Evolutionary conservation across 2,888 invertebrate genomes (phyloP).

Genomic region (Sminthurides aquaticus): DNA sequence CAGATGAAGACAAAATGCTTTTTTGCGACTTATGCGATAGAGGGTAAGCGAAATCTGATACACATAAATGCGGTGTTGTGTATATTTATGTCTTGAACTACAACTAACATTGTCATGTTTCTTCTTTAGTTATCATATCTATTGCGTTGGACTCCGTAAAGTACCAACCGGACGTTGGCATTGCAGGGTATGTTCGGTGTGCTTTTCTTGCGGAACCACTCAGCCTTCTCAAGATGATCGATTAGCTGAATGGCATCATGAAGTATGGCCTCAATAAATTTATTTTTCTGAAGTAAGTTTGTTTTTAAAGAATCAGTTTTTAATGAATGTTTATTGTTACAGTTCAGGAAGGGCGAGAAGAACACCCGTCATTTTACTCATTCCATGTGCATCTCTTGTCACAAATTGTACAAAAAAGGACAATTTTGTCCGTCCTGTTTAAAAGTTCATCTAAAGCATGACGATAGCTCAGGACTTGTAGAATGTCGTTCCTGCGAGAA

Average conservation of each 20-base stretch:
- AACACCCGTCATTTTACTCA: conserved; percentile 50
- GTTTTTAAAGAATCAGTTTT: too few relatives aligned
- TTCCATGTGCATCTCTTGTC: conserved; percentile 60
- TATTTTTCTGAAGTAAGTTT: neutral
- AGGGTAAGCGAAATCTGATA: conserved; percentile 51
- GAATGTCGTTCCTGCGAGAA: conserved; percentile 52
- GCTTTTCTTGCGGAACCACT: conserved; percentile 51
- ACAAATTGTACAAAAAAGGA: conserved; percentile 63
- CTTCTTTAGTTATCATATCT: conserved; percentile 65
- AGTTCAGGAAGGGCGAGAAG: conserved; percentile 51
- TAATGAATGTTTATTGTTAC: too few relatives aligned
- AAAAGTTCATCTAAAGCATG: conserved; percentile 53
- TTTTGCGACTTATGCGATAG: conserved; percentile 91
- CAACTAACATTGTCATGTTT: conserved; percentile 4
- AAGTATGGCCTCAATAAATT: conserved; percentile 43
- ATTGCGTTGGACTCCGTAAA: conserved; percentile 72
- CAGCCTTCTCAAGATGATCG: conserved; percentile 48
- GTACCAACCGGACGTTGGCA: conserved; percentile 86
- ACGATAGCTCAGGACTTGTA: conserved; percentile 51
- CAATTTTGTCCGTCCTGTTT: conserved; percentile 65
- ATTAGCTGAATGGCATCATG: conserved; percentile 51
- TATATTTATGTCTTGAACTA: neutral
- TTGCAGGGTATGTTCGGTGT: conserved; percentile 70
- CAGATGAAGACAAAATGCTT: conserved; percentile 83
- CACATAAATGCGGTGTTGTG: neutral